Percentiles rank a stretch among this genome's conserved stretches.
Conservation (phyloP, 2,113 vertebrate species). For the Tychaedon coryphoeus region DNA sequence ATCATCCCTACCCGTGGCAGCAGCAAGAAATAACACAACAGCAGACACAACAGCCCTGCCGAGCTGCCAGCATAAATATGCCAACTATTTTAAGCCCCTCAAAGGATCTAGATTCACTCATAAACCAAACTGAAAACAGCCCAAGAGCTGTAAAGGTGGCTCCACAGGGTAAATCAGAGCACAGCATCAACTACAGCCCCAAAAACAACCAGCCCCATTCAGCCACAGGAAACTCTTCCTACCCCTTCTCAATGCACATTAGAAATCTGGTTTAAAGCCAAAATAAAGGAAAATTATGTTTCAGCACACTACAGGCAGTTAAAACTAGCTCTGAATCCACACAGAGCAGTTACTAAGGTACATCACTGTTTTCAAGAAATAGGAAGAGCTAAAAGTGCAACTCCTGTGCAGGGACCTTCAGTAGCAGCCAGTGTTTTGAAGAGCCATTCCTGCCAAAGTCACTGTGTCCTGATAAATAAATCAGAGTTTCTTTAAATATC, state of each 20-base stretch:
- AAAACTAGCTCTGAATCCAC: neutral
- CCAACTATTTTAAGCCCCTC: conserved; percentile 51
- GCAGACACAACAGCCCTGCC: neutral
- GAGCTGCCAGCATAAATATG: conserved; percentile 18
- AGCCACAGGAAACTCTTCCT: neutral
- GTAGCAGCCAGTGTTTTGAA: neutral
- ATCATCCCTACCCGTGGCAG: neutral
- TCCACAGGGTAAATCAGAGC: neutral
- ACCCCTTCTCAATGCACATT: neutral
- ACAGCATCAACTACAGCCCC: neutral
- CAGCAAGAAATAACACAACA: neutral
- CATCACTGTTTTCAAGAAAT: neutral
- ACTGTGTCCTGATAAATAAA: neutral
- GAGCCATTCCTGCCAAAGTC: neutral
- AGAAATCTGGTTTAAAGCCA: neutral
- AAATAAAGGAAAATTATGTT: neutral
- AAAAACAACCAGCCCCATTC: neutral
- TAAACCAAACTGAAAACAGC: conserved; percentile 3
- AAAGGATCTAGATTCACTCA: neutral
- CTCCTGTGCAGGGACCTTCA: neutral
- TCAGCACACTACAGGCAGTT: neutral
- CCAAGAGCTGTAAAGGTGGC: neutral
- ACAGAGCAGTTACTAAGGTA: neutral
- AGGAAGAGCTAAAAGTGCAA: neutral
- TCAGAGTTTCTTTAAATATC: neutral